Evolutionary conservation across 2,797 vertebrate species (phyloP), one percentile per base, ranked within the genome.

Genomic region (Calcarius lapponicus): DNA sequence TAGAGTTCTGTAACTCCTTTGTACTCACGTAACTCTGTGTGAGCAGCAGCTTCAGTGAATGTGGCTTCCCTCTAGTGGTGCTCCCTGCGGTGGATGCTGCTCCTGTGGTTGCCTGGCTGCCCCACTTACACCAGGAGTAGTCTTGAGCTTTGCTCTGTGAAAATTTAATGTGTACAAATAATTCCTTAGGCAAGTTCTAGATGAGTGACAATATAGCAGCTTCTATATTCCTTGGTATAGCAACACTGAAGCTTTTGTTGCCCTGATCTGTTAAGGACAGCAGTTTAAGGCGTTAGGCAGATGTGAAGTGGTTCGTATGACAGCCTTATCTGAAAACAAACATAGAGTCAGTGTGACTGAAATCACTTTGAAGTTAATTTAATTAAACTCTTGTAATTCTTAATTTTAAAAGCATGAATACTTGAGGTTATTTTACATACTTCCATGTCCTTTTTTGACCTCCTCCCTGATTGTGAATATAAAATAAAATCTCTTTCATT

Each of bases 21-120:
- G 42, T 47, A 4, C 9, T 76, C 32, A 0, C 0, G 0, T 11
- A 2, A 13, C 58, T 0, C 14, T 5, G 16, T 8, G 6, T 3
- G 1, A 70, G 24, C 60, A 34, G 62, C 34, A 36, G 56, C 75
- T 54, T 22, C 38, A 31, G 62, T 16, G 62, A 42, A 18, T 31
- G 84, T 2, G 60, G 40, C 64, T 74, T 67, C 92, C 88, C 91
- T 93, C 92, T 93, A 67, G 87, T 15, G 81, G 81, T 36, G 54
- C 58, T 92, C 74, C 26, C 24, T 54, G 29, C 3, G 1, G n/a
- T 5, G 31, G 57, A 6, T 13, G 18, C 32, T n/a, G 38, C 53
- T 92, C 47, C 81, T 26, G 43, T 6, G 50, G 1, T 42, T 36
- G 40, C 51, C 56, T 34, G 57, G 17, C 47, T 70, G 43, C 43